These are phyloP conservation scores for Hemaris fuciformis DNA, from an alignment of 2,888 invertebrate genomes.

Conservation along the genomic window DNA sequence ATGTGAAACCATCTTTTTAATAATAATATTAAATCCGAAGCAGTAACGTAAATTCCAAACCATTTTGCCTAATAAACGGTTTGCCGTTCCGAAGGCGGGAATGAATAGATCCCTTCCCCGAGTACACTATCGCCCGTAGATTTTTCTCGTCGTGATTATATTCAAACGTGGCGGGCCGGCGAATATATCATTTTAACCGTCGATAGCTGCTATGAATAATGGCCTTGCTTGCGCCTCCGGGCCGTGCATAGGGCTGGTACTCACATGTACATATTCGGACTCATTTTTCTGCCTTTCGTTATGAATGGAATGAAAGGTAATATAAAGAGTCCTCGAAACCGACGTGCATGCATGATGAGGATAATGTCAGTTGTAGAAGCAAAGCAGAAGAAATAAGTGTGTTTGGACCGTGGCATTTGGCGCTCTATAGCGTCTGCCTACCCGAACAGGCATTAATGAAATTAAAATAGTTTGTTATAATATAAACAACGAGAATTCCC, in stretches of 20 bases:
- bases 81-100: neutral
- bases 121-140: neutral
- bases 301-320: too few species aligned
- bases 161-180: slow-evolving; percentile 53
- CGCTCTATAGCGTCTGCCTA: too few species aligned
- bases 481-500: too few species aligned
- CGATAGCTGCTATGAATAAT: slow-evolving; percentile 64
- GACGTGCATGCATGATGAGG: too few species aligned
- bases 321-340: too few species aligned
- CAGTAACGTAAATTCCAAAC: neutral
- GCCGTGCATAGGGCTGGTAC: neutral
- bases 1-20: too few species aligned
- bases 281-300: neutral
- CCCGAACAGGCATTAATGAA: too few species aligned
- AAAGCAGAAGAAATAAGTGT: too few species aligned
- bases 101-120: neutral
- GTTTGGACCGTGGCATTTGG: too few species aligned
- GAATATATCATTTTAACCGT: slow-evolving; percentile 67
- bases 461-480: too few species aligned
- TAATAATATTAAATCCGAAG: too few species aligned
- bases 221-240: slow-evolving; percentile 25
- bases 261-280: neutral
- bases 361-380: too few species aligned
- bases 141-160: slow-evolving; percentile 31
- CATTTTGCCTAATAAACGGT: neutral